Percentiles rank a stretch among this genome's conserved stretches.
Conservation (phyloP, 1,140 invertebrate species). For the Plutomurus gul region DNA sequence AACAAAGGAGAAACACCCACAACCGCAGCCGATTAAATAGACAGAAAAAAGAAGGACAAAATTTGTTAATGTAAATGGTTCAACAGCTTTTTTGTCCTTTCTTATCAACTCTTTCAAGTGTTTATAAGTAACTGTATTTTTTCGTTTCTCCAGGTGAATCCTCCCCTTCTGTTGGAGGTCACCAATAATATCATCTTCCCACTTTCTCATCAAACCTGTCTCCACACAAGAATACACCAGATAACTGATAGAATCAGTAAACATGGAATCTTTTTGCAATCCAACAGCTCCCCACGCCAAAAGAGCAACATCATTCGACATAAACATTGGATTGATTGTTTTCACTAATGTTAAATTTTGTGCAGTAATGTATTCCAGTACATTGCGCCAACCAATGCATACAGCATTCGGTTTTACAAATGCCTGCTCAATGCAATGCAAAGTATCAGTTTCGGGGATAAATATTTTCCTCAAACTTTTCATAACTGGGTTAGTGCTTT, state of each 20-base stretch:
- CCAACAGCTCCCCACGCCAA: neutral
- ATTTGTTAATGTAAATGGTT: neutral
- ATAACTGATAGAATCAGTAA: neutral
- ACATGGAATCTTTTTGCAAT: slow-evolving; percentile 21
- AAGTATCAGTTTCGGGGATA: neutral
- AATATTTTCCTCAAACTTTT: neutral
- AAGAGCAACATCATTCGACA: neutral
- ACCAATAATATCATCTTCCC: neutral
- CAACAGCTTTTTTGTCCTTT: neutral
- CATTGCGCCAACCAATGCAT: slow-evolving; percentile 11
- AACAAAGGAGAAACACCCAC: neutral
- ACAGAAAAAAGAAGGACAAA: neutral
- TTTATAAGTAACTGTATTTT: neutral
- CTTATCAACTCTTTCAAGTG: neutral
- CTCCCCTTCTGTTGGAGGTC: neutral
- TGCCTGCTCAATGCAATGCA: neutral
- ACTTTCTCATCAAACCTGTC: neutral
- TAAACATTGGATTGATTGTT: neutral
- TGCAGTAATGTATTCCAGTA: neutral
- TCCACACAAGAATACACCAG: neutral
- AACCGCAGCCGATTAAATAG: neutral
- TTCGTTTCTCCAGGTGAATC: neutral
- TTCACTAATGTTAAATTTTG: slow-evolving; percentile 24
- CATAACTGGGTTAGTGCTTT: neutral
- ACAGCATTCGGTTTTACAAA: neutral